These are phyloP conservation scores for Acromyrmex charruanus DNA, from an alignment of 1,140 invertebrate genomes.

Conservation along the genomic window DNA sequence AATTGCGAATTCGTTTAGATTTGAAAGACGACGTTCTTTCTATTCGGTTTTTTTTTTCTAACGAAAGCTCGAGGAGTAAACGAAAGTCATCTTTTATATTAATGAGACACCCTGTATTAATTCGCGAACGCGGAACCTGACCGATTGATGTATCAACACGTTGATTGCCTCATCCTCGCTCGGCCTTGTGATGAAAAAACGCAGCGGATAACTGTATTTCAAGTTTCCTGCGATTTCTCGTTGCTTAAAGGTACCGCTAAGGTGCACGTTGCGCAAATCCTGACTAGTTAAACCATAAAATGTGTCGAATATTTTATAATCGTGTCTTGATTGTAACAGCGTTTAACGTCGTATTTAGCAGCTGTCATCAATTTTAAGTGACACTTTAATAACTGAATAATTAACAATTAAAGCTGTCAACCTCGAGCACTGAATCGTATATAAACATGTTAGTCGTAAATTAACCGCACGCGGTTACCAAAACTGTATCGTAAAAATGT, in stretches of 20 bases:
- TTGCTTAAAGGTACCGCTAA: conserved; percentile 50
- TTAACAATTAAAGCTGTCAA: background rate
- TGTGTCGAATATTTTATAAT: conserved; percentile 18
- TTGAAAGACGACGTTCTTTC: background rate
- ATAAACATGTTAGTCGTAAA: background rate
- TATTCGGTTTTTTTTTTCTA: background rate
- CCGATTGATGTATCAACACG: conserved; percentile 64
- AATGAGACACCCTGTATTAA: conserved; percentile 47
- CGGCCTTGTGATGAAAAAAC: conserved; percentile 58
- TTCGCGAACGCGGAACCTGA: conserved; percentile 66
- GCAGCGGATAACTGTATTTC: conserved; percentile 59
- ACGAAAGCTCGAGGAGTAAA: background rate
- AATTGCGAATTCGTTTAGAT: background rate
- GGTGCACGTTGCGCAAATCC: conserved; percentile 2
- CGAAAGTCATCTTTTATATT: background rate
- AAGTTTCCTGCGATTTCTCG: conserved; percentile 64
- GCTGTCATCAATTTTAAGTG: background rate
- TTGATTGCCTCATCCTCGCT: conserved; percentile 63
- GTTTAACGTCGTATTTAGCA: background rate
- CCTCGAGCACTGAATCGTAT: background rate
- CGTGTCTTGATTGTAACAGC: background rate
- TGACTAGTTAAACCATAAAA: conserved; percentile 27
- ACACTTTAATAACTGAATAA: background rate
- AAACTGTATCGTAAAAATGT: background rate
- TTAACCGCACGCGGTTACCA: background rate